phyloP scores from a whole-genome alignment of 2,797 vertebrate genomes.

The Pipistrellus pipistrellus region DNA sequence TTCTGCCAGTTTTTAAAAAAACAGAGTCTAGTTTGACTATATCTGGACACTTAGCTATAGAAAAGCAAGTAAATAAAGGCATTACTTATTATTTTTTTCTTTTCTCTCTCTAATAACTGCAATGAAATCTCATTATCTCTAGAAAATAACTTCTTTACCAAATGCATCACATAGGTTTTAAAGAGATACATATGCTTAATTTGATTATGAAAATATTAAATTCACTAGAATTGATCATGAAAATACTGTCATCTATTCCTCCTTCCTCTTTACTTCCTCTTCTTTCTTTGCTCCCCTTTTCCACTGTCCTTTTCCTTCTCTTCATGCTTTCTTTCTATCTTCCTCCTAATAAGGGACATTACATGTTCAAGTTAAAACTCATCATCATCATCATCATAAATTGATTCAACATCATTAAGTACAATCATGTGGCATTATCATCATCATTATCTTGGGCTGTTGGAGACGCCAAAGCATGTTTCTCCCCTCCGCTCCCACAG shows the following conservation, averaged over 20 bases:
- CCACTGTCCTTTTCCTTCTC: conserved; percentile 62
- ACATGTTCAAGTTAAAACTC: conserved; percentile 68
- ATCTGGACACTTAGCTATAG: neutral
- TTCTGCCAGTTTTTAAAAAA: conserved; percentile 27
- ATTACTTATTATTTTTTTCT: neutral
- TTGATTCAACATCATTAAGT: conserved; percentile 82
- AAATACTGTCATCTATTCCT: neutral
- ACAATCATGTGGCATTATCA: conserved; percentile 78
- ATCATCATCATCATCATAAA: conserved; percentile 69
- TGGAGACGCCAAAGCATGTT: conserved; percentile 37
- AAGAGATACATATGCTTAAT: neutral
- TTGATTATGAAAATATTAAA: neutral
- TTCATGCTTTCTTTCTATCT: neutral
- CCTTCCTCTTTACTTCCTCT: neutral
- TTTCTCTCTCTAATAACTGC: neutral
- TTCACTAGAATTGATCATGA: neutral
- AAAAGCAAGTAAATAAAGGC: conserved; percentile 35
- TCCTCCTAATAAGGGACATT: conserved; percentile 52
- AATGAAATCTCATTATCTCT: conserved; percentile 22
- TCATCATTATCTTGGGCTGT: conserved; percentile 74
- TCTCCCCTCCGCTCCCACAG: conserved; percentile 60
- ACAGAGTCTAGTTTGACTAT: neutral
- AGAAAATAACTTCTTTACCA: neutral
- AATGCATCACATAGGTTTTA: neutral
- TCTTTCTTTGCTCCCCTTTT: neutral